These are phyloP conservation scores for Perccottus glenii DNA, from an alignment of 2,113 vertebrate species.

Conservation along the genomic window DNA sequence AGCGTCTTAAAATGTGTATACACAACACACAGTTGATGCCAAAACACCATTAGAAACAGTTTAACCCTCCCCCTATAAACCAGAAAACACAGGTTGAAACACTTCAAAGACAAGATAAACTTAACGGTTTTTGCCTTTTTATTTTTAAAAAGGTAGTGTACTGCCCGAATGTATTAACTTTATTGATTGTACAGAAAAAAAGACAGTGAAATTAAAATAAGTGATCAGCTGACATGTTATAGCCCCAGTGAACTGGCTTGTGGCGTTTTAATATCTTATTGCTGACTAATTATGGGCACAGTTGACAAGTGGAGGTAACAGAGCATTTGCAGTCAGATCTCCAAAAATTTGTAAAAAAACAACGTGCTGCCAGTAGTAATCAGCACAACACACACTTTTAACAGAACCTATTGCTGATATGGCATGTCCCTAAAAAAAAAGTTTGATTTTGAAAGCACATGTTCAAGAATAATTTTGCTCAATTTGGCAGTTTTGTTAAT, in stretches of 20 bases:
- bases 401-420: neutral
- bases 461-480: neutral
- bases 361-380: too few relatives aligned
- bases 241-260: too few relatives aligned
- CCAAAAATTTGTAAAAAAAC: neutral
- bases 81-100: constrained; percentile 12
- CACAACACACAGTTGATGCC: constrained; percentile 34
- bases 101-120: constrained; percentile 25
- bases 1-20: constrained; percentile 53
- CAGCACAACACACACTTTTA: neutral
- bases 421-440: constrained; percentile 1
- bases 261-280: too few relatives aligned
- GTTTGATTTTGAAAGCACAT: neutral
- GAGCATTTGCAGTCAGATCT: neutral
- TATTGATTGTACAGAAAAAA: neutral
- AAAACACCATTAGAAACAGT: constrained; percentile 41
- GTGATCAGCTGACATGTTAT: too few relatives aligned
- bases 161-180: neutral
- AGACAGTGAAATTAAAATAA: too few relatives aligned
- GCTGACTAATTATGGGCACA: too few relatives aligned
- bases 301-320: too few relatives aligned
- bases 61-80: constrained; percentile 40
- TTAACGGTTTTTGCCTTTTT: neutral
- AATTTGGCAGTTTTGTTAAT: neutral
- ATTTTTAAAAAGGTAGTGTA: neutral